Conservation (phyloP, 2,113 vertebrate genomes). For the Crotalus viridis region DNA sequence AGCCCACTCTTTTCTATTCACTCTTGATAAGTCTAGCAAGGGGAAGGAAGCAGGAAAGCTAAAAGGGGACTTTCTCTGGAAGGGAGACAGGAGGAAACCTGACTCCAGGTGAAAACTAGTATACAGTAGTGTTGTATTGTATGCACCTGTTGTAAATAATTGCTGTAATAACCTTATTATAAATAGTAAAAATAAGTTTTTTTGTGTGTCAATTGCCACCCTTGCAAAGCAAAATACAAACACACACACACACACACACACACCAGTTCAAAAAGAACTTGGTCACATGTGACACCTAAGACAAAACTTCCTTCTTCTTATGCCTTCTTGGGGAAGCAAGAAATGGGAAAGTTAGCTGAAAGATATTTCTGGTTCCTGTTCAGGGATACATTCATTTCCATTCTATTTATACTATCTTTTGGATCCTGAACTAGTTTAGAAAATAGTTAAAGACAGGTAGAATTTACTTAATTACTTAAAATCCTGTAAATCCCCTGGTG, state of each 20-base stretch:
- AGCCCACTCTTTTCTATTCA: neutral
- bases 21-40: neutral
- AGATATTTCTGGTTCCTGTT: neutral
- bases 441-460: neutral
- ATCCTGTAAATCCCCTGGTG: neutral
- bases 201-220: neutral
- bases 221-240: neutral
- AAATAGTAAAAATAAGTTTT: neutral
- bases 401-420: neutral
- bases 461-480: neutral
- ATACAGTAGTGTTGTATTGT: neutral
- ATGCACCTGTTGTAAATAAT: neutral
- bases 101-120: neutral
- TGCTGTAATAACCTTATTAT: neutral
- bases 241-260: neutral
- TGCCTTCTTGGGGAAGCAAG: neutral
- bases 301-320: neutral
- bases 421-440: neutral
- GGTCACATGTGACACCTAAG: neutral
- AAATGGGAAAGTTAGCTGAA: neutral
- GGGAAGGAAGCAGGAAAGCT: neutral
- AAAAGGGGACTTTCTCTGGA: neutral
- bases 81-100: neutral
- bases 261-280: neutral
- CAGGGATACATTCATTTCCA: neutral